phyloP scores from a whole-genome alignment of 2,797 vertebrate species.

The Coracias cyanogaster region DNA sequence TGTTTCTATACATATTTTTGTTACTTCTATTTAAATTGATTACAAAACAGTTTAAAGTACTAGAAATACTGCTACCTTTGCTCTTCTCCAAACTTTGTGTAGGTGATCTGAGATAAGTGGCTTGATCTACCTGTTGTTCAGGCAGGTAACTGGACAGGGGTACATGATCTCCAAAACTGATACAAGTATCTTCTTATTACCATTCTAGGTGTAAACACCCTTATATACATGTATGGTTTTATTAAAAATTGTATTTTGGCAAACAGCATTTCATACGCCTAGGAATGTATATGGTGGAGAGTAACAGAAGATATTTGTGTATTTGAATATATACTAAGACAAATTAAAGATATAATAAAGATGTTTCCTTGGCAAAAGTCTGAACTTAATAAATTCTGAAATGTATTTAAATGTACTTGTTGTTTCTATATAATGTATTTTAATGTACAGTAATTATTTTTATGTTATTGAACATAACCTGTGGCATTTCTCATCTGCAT shows the following conservation, averaged over 20 bases:
- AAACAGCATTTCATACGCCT: background rate
- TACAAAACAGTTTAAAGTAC: background rate
- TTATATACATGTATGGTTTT: background rate
- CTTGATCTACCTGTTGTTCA: background rate
- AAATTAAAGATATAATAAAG: background rate
- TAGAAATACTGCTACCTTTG: background rate
- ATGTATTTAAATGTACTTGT: background rate
- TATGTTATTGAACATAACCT: background rate
- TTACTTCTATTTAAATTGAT: background rate
- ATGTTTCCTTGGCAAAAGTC: background rate
- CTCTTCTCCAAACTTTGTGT: background rate
- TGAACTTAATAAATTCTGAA: background rate
- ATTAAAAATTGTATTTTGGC: background rate
- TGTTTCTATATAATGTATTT: background rate
- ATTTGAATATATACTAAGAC: background rate
- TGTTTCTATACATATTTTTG: background rate
- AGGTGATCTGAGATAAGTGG: background rate
- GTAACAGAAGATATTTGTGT: background rate
- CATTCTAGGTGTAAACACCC: background rate
- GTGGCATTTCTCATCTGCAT: background rate
- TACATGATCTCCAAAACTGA: background rate
- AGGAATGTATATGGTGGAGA: background rate
- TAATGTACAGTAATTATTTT: background rate
- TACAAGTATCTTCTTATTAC: background rate
- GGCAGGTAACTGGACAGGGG: background rate